These are phyloP conservation scores for Rallus limicola DNA, from an alignment of 2,113 vertebrate genomes.

Conservation along the genomic window DNA sequence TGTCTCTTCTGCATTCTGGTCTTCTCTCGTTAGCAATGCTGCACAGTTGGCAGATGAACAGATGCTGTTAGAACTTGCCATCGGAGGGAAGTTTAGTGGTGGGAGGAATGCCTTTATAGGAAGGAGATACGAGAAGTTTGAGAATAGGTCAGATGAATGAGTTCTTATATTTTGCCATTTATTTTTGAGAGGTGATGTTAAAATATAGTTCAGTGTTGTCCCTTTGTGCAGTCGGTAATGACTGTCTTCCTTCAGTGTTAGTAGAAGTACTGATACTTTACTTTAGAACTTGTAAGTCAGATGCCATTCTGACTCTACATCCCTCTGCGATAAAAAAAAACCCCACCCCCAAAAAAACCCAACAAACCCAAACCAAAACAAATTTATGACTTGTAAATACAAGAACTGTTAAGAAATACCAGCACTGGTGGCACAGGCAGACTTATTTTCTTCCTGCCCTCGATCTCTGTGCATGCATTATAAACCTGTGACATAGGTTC, in stretches of 20 bases:
- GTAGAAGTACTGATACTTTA: background rate
- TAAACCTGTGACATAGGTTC: background rate
- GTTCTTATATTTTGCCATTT: background rate
- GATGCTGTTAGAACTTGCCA: background rate
- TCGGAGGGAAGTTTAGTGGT: background rate
- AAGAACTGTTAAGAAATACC: background rate
- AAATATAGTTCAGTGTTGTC: background rate
- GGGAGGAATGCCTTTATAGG: background rate
- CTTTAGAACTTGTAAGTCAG: background rate
- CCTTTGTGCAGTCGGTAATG: background rate
- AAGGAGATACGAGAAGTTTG: background rate
- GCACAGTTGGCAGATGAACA: background rate
- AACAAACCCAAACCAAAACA: background rate
- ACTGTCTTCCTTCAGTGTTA: background rate
- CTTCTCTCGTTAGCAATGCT: background rate
- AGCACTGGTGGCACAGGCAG: background rate
- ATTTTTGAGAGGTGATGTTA: background rate
- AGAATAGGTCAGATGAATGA: background rate
- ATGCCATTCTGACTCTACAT: background rate
- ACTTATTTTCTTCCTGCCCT: background rate
- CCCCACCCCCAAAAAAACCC: no score
- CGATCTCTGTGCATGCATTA: accelerated
- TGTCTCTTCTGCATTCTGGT: background rate
- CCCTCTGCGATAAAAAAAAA: background rate
- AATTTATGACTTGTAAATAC: background rate